Evolutionary conservation across 2,797 vertebrate species (phyloP).

Genomic region (Atherinosoma microstoma): DNA sequence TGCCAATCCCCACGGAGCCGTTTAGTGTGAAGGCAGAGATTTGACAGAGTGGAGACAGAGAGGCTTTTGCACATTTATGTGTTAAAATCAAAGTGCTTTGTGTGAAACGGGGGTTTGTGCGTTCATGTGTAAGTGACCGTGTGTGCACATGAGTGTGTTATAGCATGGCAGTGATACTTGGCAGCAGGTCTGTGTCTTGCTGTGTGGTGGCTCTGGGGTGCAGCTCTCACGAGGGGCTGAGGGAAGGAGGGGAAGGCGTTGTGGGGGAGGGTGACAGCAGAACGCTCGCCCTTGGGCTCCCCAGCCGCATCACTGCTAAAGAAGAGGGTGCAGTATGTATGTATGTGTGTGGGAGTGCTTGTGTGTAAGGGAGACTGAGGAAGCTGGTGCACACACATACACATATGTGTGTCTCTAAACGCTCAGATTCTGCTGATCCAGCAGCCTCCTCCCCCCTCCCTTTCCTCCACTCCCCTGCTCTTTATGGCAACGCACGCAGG

Average conservation of each 20-base stretch:
- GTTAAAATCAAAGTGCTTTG: conserved; percentile 77
- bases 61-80: conserved; percentile 74
- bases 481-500: conserved; percentile 85
- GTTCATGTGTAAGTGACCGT: conserved; percentile 9
- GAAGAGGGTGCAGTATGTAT: conserved; percentile 54
- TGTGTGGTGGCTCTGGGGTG: conserved; percentile 71
- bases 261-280: conserved; percentile 75
- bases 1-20: conserved; percentile 78
- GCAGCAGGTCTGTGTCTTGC: conserved; percentile 72
- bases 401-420: conserved; percentile 75
- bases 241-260: conserved; percentile 21
- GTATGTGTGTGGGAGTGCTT: conserved; percentile 24
- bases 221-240: conserved; percentile 57
- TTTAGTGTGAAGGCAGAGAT: conserved; percentile 80
- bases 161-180: conserved; percentile 58
- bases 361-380: conserved; percentile 48
- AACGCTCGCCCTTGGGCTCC: conserved; percentile 86
- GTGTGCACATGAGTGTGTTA: conserved; percentile 44
- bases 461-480: conserved; percentile 71
- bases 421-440: conserved; percentile 86
- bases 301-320: conserved; percentile 74
- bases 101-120: conserved; percentile 56
- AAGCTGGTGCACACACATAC: conserved; percentile 54
- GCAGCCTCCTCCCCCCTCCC: conserved; percentile 65
- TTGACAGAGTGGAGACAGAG: conserved; percentile 76